Evolutionary conservation across 2,797 vertebrate species (phyloP).

Genomic region (Scarus forsteni): DNA sequence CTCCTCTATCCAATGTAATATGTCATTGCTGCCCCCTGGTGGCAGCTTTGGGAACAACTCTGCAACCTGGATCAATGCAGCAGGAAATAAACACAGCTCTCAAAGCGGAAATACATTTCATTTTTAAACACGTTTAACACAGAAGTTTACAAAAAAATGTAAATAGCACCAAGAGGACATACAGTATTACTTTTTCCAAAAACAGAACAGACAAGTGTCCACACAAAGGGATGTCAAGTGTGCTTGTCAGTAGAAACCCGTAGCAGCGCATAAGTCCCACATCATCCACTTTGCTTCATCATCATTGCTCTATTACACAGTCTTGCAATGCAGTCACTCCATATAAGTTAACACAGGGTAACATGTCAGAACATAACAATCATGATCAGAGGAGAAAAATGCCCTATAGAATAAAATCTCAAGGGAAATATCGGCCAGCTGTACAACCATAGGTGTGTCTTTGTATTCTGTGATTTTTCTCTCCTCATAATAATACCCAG

Average conservation of each 20-base stretch:
- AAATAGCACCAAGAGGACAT: constrained; percentile 83
- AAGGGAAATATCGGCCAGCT: constrained; percentile 68
- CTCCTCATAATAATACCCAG: constrained; percentile 44
- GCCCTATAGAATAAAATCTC: constrained; percentile 73
- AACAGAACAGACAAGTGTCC: constrained; percentile 61
- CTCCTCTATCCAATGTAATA: constrained; percentile 38
- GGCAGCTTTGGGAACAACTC: constrained; percentile 57
- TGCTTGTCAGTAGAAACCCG: constrained; percentile 80
- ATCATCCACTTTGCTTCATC: constrained; percentile 69
- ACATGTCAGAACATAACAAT: constrained; percentile 70
- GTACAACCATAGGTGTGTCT: constrained; percentile 66
- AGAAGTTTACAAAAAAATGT: constrained; percentile 69
- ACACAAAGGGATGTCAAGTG: constrained; percentile 65
- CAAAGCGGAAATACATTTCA: constrained; percentile 62
- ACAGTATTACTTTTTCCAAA: constrained; percentile 72
- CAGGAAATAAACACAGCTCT: constrained; percentile 55
- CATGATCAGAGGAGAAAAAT: constrained; percentile 70
- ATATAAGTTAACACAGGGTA: constrained; percentile 89
- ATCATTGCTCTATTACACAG: constrained; percentile 69
- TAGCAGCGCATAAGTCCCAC: constrained; percentile 82
- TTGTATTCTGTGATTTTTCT: constrained; percentile 36
- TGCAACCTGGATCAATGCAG: constrained; percentile 31
- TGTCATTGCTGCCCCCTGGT: constrained; percentile 65
- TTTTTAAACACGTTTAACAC: constrained; percentile 67
- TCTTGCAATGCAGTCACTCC: constrained; percentile 81